Evolutionary conservation across 1,140 invertebrate genomes (phyloP), one percentile per base, ranked within the genome.

Genomic region (Bombus breviceps): DNA sequence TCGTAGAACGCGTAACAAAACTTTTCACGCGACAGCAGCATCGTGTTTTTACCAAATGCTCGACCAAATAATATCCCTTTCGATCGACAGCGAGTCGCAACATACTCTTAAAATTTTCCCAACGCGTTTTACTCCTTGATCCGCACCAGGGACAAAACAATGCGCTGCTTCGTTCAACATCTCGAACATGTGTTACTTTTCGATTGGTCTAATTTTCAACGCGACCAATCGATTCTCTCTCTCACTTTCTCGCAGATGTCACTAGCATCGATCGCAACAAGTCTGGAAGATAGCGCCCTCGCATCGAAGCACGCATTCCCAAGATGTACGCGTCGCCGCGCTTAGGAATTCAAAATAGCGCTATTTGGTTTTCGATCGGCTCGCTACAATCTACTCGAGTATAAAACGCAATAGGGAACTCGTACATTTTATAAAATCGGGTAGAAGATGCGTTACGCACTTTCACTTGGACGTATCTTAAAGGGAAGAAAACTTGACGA

Each of bases 1-100:
- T 82, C 71, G n/a, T 82, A 73, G 34, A 86, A 57, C 41, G 68
- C n/a, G 69, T 79, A 89, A 77, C 18, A 66, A 12, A 85, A 73
- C 57, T 87, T 89, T 13, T 34, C 22, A 68, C 83, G 87, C 15
- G 72, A 81, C n/a, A 87, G 62, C 73, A 85, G 41, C 93, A 94
- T 94, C 57, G 37, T 28, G 79, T 69, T 91, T 80, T 43, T 9
- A 34, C 3, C 4, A 47, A 13, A 2, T 3, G 34, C 13, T 64
- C 10, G 1, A 57, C 12, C 22, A 47, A 12, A 8, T 53, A 53
- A 53, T 8, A n/a, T n/a, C 69, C 15, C 0, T 3, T 66, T 15
- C 25, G 47, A 15, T n/a, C 22, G 22, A 68, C 25, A 2, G 57
- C 10, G 12, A 64, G 3, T 8, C 43, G 43, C 53, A 25, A 37